These are phyloP conservation scores for Malaclemys terrapin DNA, from an alignment of 2,113 vertebrate genomes.

Conservation along the genomic window DNA sequence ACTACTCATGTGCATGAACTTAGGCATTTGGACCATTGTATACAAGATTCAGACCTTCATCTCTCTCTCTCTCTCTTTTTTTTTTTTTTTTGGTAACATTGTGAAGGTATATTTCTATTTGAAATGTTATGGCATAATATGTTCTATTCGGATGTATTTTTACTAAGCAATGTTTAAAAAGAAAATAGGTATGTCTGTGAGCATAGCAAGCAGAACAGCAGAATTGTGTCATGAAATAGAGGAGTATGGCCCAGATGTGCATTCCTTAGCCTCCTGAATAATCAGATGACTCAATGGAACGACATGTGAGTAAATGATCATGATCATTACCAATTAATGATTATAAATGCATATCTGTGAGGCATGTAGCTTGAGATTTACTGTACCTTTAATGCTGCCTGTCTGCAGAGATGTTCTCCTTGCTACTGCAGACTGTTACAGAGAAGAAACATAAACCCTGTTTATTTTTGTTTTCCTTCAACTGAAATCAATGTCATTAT, in stretches of 20 bases:
- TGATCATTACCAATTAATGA: background rate
- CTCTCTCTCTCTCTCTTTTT: background rate
- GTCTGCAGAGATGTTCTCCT: background rate
- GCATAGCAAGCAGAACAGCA: rapidly evolving
- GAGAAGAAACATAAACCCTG: background rate
- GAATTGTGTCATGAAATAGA: background rate
- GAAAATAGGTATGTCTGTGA: background rate
- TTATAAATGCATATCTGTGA: background rate
- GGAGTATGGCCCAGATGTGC: background rate
- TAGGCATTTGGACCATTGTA: background rate
- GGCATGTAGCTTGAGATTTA: rapidly evolving
- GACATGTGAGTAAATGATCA: background rate
- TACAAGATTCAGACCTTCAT: background rate
- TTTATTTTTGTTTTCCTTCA: background rate
- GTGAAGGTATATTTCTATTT: background rate
- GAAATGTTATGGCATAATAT: background rate
- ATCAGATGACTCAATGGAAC: rapidly evolving
- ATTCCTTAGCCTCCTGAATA: background rate
- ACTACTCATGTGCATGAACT: background rate
- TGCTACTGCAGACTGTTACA: background rate
- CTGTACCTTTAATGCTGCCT: background rate
- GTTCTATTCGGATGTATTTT: background rate
- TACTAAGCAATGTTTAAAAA: background rate
- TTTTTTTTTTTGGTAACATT: background rate
- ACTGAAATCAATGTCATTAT: background rate